phyloP scores from a whole-genome alignment of 2,113 vertebrate genomes.

The Colistium nudipinnis region DNA sequence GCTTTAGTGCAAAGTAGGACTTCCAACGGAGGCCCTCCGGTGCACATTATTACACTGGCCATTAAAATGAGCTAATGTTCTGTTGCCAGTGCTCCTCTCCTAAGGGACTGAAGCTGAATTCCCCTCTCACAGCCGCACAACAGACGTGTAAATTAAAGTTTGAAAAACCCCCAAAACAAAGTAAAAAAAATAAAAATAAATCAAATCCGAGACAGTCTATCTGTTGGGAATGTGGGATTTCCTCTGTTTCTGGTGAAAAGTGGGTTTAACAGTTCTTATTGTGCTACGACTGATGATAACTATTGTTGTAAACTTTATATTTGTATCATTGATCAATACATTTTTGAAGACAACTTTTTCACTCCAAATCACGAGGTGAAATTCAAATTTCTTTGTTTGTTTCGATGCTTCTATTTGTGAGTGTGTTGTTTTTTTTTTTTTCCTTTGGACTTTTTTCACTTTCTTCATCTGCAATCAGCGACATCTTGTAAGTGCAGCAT shows the following conservation, averaged over 20 bases:
- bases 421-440: not conserved
- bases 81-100: conserved; percentile 63
- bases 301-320: not conserved
- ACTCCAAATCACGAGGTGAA: not conserved
- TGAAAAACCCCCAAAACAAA: conserved; percentile 51
- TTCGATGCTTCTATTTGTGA: not conserved
- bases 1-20: conserved; percentile 56
- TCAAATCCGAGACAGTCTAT: conserved; percentile 20
- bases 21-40: conserved; percentile 65
- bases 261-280: conserved; percentile 17
- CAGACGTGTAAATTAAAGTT: conserved; percentile 82
- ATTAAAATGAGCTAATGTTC: conserved; percentile 79
- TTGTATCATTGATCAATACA: not conserved
- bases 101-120: conserved; percentile 66
- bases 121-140: conserved; percentile 75
- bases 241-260: conserved; percentile 28
- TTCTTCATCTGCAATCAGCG: not conserved
- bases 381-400: not conserved
- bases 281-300: conserved; percentile 29
- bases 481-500: not conserved
- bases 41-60: conserved; percentile 77
- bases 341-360: too few relatives aligned
- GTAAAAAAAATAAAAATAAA: conserved; percentile 27
- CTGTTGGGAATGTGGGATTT: conserved; percentile 49
- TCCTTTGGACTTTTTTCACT: not conserved